Percentiles rank a stretch among this genome's conserved stretches.
These are phyloP conservation scores for Propithecus deckenii DNA, from an alignment of 2,797 vertebrate genomes.

Conservation along the genomic window DNA sequence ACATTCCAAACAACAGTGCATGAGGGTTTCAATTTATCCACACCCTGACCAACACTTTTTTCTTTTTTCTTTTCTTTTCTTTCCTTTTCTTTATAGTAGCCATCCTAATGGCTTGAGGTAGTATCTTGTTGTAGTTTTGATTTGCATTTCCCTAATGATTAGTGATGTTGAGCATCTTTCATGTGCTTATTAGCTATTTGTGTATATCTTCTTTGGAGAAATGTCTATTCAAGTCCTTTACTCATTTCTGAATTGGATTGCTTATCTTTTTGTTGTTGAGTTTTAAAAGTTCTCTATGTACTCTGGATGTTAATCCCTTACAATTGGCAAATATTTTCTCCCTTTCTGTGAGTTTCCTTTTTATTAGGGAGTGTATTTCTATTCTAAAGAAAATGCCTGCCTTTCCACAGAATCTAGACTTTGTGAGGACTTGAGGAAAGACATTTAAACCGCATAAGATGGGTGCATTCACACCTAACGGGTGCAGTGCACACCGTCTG, in stretches of 20 bases:
- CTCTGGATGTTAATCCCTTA: neutral
- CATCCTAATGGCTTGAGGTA: neutral
- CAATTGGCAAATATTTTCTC: neutral
- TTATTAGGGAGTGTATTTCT: neutral
- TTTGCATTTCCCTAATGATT: neutral
- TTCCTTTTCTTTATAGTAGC: neutral
- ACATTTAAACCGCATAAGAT: neutral
- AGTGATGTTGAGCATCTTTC: neutral
- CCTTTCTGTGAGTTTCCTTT: neutral
- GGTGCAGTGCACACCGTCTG: no score
- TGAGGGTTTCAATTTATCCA: neutral
- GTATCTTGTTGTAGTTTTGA: neutral
- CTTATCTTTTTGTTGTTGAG: neutral
- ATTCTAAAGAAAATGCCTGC: neutral
- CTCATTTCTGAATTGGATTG: neutral
- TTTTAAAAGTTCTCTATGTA: neutral
- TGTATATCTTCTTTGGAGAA: neutral
- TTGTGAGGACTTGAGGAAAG: neutral
- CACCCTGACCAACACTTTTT: neutral
- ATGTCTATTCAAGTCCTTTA: neutral
- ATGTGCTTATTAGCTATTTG: neutral
- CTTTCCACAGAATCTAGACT: neutral
- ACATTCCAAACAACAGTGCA: neutral
- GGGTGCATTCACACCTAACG: no score
- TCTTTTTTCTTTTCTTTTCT: neutral